Evolutionary conservation across 2,888 invertebrate species (phyloP).

Genomic region (Leucoma salicis): DNA sequence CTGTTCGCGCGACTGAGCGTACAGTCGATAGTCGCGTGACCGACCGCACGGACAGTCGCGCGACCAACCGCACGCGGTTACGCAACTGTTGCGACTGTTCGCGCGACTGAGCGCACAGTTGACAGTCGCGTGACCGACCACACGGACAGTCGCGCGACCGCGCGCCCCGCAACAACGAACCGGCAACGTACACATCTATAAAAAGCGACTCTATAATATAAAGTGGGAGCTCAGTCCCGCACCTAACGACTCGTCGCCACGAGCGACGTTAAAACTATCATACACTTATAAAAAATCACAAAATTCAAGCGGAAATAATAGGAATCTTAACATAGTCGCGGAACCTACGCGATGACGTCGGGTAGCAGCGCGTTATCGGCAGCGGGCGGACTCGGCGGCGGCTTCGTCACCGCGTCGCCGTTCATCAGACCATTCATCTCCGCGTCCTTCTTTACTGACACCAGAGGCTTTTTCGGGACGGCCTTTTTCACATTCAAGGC

Average conservation of each 20-base stretch:
- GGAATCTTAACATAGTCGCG: constrained; percentile 58
- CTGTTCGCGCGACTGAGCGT: constrained; percentile 22
- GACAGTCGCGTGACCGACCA: constrained; percentile 10
- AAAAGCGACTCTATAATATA: constrained; percentile 80
- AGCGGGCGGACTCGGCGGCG: constrained; percentile 77
- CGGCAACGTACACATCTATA: constrained; percentile 64
- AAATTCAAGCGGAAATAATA: constrained; percentile 81
- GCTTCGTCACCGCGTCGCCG: constrained; percentile 56
- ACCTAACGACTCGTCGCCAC: constrained; percentile 70
- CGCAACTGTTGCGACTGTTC: no score
- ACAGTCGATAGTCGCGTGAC: constrained; percentile 5
- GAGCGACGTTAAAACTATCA: constrained; percentile 69
- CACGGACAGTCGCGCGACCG: constrained; percentile 11
- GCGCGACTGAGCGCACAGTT: constrained; percentile 17
- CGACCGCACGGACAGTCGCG: constrained; percentile 17
- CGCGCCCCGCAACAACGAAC: constrained; percentile 38
- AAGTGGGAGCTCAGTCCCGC: constrained; percentile 74
- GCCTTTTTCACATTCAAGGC: constrained; percentile 51
- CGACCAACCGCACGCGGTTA: constrained; percentile 3
- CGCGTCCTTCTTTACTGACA: constrained; percentile 27
- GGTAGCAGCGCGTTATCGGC: constrained; percentile 67
- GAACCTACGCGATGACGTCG: constrained; percentile 72
- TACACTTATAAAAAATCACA: constrained; percentile 81
- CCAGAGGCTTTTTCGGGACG: constrained; percentile 39
- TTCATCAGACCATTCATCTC: constrained; percentile 33